phyloP scores from a whole-genome alignment of 2,888 invertebrate genomes.

The Polydrusus pterygomalis region DNA sequence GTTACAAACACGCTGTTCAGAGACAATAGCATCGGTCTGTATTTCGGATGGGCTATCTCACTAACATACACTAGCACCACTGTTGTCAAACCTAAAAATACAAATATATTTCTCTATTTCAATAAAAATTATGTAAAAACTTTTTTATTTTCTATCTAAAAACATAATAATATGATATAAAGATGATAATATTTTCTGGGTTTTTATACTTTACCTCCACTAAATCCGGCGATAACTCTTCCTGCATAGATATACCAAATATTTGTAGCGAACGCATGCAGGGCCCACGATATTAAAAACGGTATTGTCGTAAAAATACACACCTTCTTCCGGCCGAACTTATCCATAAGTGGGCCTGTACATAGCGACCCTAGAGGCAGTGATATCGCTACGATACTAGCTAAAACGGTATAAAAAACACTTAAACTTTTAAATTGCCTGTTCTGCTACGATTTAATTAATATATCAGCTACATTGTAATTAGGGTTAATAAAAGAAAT shows the following conservation, averaged over 20 bases:
- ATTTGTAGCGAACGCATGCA: conserved; percentile 71
- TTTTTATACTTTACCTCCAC: conserved; percentile 69
- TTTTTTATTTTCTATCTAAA: too few relatives aligned
- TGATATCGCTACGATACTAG: conserved; percentile 75
- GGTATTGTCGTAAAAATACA: conserved; percentile 72
- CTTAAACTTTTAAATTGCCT: too few relatives aligned
- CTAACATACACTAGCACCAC: conserved; percentile 76
- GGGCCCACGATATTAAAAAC: conserved; percentile 73
- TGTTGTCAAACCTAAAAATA: conserved; percentile 72
- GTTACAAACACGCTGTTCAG: conserved; percentile 77
- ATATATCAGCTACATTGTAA: too few relatives aligned
- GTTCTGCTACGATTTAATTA: too few relatives aligned
- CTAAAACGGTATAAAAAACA: conserved; percentile 66
- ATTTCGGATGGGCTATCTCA: conserved; percentile 75
- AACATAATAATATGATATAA: too few relatives aligned
- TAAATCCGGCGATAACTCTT: conserved; percentile 74
- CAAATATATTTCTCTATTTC: too few relatives aligned
- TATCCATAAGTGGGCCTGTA: conserved; percentile 76
- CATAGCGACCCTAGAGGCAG: conserved; percentile 74
- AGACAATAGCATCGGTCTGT: conserved; percentile 75
- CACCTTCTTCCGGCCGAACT: conserved; percentile 73
- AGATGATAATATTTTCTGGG: too few relatives aligned
- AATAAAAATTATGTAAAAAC: too few relatives aligned
- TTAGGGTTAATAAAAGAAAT: too few relatives aligned
- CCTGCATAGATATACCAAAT: conserved; percentile 73